Evolutionary conservation across 2,888 invertebrate species (phyloP), one percentile per base, ranked within the genome.

Genomic region (Plebejus argus): DNA sequence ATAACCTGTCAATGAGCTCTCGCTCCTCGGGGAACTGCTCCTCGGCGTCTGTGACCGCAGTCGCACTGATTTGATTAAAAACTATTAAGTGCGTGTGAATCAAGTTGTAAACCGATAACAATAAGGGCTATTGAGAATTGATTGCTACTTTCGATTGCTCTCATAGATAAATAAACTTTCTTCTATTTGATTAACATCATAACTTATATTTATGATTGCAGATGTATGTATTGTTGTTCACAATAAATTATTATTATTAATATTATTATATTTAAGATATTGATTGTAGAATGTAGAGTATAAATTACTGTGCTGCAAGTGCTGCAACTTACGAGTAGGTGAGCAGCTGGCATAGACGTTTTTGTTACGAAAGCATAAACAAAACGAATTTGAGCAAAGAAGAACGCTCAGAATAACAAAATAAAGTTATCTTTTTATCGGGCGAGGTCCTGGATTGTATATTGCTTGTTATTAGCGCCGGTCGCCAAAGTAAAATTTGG

Each of bases 1-100:
- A 93, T 94, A 94, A 94, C 94, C 93, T 94, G 95, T 95, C 94
- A 94, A 95, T 94, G 93, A 92, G 86, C 90, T 88, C 87, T 88
- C 89, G 85, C 86, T 86, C 91, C 90, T 84, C 84, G 81, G 93
- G 91, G 92, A 92, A 86, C 87, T 88, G 85, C 86, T 87, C 87
- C 85, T 86, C 89, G 87, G 88, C 87, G 89, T 87, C 89, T 85
- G 83, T 86, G 86, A 87, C 85, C 89, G 89, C 91, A 90, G 87
- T 85, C 89, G 89, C 91, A 90, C 84, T 85, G 91, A 92, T 94
- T 94, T 92, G 92, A 91, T 93, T 92, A 91, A 88, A 83, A 88
- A 88, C 84, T 86, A 89, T 90, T 85, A 85, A 84, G 84, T 83
- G 83, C 90, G 90, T 91, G 91, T 85, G 90, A 92, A 89, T 81